These are phyloP conservation scores for Argyresthia goedartella DNA, from an alignment of 2,888 invertebrate species.

Conservation along the genomic window DNA sequence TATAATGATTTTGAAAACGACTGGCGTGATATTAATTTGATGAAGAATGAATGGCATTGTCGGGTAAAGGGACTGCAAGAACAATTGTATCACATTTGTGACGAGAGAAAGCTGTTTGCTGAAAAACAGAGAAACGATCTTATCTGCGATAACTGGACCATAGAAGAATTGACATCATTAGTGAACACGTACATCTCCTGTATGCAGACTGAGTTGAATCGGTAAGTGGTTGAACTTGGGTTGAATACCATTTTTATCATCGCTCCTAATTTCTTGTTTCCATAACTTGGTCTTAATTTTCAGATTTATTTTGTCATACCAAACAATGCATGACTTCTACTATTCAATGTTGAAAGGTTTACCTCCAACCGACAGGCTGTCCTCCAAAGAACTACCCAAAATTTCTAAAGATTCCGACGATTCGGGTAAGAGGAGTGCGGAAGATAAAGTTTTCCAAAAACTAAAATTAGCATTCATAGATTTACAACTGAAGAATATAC, in stretches of 20 bases:
- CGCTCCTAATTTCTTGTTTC: background rate
- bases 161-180: constrained; percentile 63
- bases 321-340: constrained; percentile 59
- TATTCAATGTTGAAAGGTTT: constrained; percentile 46
- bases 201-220: constrained; percentile 74
- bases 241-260: background rate
- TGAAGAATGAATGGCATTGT: constrained; percentile 75
- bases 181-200: constrained; percentile 67
- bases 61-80: constrained; percentile 61
- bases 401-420: constrained; percentile 41
- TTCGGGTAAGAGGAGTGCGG: constrained; percentile 37
- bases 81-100: constrained; percentile 68
- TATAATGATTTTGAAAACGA: constrained; percentile 73
- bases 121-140: constrained; percentile 64
- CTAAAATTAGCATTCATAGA: constrained; percentile 43
- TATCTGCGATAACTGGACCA: constrained; percentile 70
- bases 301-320: constrained; percentile 50
- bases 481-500: constrained; percentile 41
- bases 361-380: constrained; percentile 40
- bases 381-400: constrained; percentile 48
- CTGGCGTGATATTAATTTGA: constrained; percentile 64
- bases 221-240: constrained; percentile 27
- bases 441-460: constrained; percentile 49
- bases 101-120: constrained; percentile 62
- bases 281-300: constrained; percentile 17